Conservation (phyloP, 37 sponge, comb jelly and placozoan species). For the Theonella swinhoei region DNA sequence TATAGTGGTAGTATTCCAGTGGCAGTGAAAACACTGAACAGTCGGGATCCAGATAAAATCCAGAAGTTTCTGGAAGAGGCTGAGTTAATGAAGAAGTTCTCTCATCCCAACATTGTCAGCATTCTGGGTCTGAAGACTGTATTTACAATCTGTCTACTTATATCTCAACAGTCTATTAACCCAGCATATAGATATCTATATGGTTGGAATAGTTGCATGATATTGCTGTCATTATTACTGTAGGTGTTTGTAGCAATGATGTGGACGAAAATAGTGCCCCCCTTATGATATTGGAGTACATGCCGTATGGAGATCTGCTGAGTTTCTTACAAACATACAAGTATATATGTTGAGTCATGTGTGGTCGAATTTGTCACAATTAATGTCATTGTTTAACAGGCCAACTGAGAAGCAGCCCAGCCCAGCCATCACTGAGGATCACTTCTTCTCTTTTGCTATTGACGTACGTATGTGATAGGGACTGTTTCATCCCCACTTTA, state of each 20-base stretch:
- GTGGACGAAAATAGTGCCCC: conserved; percentile 58
- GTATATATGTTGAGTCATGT: conserved; percentile 10
- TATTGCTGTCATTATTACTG: not conserved
- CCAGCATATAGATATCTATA: not conserved
- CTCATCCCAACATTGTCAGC: conserved; percentile 72
- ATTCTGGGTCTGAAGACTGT: conserved; percentile 51
- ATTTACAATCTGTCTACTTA: not conserved
- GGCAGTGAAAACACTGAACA: conserved; percentile 70
- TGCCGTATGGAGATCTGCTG: conserved; percentile 73
- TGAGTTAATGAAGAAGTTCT: conserved; percentile 70
- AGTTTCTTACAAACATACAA: conserved; percentile 42
- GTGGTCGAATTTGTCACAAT: not conserved
- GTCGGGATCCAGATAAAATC: conserved; percentile 26
- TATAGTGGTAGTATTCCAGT: conserved; percentile 49
- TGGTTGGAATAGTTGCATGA: not conserved
- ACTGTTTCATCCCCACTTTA: not conserved
- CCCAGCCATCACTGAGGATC: not conserved
- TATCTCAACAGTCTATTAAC: too few species aligned
- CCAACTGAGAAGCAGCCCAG: not conserved
- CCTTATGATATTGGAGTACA: conserved; percentile 76
- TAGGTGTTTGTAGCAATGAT: conserved; percentile 22
- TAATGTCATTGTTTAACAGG: not conserved
- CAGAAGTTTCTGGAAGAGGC: conserved; percentile 60
- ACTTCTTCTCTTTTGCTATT: conserved; percentile 52
- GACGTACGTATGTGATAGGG: conserved; percentile 25